A percentile compares a stretch with the other conserved stretches of the same genome.
phyloP scores from a whole-genome alignment of 2,113 vertebrate species.

The Acinonyx jubatus region DNA sequence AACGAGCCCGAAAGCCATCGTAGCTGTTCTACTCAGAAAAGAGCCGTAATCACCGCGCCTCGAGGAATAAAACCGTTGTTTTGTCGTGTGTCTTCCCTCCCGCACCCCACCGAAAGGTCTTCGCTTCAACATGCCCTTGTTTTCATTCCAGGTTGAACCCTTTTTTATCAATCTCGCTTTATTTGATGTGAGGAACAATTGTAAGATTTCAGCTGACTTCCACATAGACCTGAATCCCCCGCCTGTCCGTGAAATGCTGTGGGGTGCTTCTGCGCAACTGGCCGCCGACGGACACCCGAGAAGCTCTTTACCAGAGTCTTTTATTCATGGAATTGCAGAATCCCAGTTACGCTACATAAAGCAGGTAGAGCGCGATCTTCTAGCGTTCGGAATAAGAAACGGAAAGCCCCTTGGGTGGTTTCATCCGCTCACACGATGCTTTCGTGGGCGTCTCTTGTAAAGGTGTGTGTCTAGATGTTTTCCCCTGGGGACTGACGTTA shows the following conservation, averaged over 20 bases:
- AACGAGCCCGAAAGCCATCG: not conserved
- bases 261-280: constrained; percentile 54
- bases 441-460: not conserved
- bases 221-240: constrained; percentile 94
- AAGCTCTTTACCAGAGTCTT: constrained; percentile 69
- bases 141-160: constrained; percentile 92
- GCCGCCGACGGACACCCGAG: constrained; percentile 36
- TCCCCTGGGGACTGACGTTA: not conserved
- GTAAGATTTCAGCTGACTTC: constrained; percentile 98
- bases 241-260: constrained; percentile 92
- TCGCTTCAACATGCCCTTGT: not conserved
- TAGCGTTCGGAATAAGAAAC: constrained; percentile 16
- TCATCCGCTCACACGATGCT: not conserved
- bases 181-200: constrained; percentile 94
- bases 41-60: not conserved
- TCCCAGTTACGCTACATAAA: constrained; percentile 90
- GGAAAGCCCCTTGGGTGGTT: not conserved
- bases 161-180: constrained; percentile 97
- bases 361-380: constrained; percentile 83
- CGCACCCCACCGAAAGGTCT: not conserved
- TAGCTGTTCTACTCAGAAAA: not conserved
- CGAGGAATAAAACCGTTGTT: not conserved
- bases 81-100: not conserved
- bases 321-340: constrained; percentile 89
- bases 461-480: not conserved